Percentiles rank a stretch among this genome's conserved stretches.
These are phyloP conservation scores for Nipponia nippon DNA, from an alignment of 2,113 vertebrate genomes.

Conservation along the genomic window DNA sequence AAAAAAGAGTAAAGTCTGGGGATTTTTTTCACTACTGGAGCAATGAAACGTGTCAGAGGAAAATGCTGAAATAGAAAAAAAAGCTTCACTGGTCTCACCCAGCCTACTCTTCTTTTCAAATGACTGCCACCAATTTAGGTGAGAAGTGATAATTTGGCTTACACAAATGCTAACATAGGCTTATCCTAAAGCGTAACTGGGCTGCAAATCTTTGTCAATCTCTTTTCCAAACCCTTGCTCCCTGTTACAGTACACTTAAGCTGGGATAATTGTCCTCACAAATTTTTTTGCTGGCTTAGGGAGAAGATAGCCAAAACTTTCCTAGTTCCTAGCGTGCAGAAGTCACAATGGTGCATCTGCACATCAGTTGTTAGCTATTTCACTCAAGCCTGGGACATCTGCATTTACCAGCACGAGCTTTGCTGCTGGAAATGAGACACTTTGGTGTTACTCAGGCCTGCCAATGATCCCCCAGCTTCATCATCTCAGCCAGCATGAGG, in stretches of 20 bases:
- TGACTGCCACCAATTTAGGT: neutral
- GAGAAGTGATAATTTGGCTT: neutral
- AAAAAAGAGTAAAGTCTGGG: neutral
- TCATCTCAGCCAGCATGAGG: accelerated
- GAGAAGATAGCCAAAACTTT: neutral
- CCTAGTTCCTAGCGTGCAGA: accelerated
- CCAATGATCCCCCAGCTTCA: neutral
- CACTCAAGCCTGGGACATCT: neutral
- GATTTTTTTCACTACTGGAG: neutral
- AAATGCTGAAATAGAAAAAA: neutral
- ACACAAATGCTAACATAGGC: neutral
- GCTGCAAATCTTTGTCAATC: neutral
- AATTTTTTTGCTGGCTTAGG: neutral
- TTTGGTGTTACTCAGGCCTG: neutral
- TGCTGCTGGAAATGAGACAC: neutral
- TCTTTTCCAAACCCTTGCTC: neutral
- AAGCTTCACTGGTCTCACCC: neutral
- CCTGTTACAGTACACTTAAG: neutral
- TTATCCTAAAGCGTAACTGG: neutral
- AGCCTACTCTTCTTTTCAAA: neutral
- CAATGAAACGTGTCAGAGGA: neutral
- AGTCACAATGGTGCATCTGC: neutral
- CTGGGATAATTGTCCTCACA: neutral
- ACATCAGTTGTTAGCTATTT: accelerated
- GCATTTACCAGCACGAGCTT: neutral